Evolutionary conservation across 2,888 invertebrate species (phyloP).

Genomic region (Stenolophus ochropezus): DNA sequence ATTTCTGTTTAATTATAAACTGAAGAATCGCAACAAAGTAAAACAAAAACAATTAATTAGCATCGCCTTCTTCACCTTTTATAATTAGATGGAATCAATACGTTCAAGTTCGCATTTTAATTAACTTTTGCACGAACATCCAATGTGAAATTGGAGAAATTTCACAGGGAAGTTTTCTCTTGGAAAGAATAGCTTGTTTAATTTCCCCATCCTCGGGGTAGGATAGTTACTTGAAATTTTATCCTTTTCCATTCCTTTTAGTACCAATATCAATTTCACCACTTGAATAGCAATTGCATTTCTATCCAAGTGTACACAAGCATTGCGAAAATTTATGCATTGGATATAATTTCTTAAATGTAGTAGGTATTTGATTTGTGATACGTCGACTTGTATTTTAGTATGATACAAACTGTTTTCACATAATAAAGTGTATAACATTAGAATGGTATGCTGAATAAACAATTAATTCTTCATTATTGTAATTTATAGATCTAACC

Average conservation of each 20-base stretch:
- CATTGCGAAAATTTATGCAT: no score
- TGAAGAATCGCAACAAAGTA: slow-evolving; percentile 27
- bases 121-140: slow-evolving; percentile 2
- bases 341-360: no score
- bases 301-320: no score
- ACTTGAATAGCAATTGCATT: no score
- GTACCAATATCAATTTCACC: background rate
- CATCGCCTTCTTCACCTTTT: slow-evolving; percentile 13
- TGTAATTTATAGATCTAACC: no score
- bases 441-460: no score
- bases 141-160: slow-evolving; percentile 22
- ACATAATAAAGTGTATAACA: no score
- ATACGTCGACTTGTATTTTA: no score
- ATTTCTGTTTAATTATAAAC: slow-evolving; percentile 36
- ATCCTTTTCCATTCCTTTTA: background rate
- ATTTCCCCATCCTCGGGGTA: background rate
- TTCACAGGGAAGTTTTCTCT: background rate
- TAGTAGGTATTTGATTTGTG: no score
- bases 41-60: slow-evolving; percentile 42
- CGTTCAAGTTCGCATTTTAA: slow-evolving; percentile 16
- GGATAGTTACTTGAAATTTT: background rate
- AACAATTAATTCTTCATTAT: no score
- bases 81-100: slow-evolving; percentile 32
- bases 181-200: background rate
- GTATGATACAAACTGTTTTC: no score